phyloP scores from a whole-genome alignment of 2,888 invertebrate species.

The Leptinotarsa haldemani region DNA sequence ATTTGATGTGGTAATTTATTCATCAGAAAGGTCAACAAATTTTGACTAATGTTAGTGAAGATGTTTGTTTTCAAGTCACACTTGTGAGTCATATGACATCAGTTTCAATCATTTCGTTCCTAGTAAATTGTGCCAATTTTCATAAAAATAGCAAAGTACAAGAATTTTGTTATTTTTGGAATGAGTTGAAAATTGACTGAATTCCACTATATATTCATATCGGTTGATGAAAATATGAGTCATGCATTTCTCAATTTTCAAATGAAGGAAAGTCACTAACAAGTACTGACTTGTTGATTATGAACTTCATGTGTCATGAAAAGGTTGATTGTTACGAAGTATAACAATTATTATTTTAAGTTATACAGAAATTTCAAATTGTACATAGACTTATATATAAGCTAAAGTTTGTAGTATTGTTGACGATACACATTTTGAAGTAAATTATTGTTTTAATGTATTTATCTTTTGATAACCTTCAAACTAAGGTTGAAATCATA shows the following conservation, averaged over 20 bases:
- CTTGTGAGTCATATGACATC: slow-evolving; percentile 14
- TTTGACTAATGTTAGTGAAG: too few relatives aligned
- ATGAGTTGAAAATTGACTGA: not conserved
- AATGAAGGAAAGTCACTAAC: not conserved
- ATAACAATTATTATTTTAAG: not conserved
- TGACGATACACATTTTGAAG: not conserved
- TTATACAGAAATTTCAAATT: not conserved
- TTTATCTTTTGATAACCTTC: slow-evolving; percentile 8
- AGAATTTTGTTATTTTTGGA: slow-evolving; percentile 3
- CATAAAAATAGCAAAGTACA: not conserved
- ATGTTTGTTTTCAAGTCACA: not conserved
- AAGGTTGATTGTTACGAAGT: not conserved
- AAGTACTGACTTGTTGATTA: too few relatives aligned
- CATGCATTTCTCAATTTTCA: not conserved
- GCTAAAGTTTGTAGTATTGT: not conserved
- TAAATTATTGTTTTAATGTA: slow-evolving; percentile 26
- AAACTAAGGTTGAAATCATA: slow-evolving; percentile 20
- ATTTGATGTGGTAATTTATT: too few relatives aligned
- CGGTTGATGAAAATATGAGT: not conserved
- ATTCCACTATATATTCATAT: not conserved
- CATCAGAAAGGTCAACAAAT: too few relatives aligned
- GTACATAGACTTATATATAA: slow-evolving; percentile 7
- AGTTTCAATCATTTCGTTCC: not conserved
- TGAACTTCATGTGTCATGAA: too few relatives aligned
- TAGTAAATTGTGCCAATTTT: not conserved